phyloP scores from a whole-genome alignment of 2,797 vertebrate species.

The Cossypha dichroa region DNA sequence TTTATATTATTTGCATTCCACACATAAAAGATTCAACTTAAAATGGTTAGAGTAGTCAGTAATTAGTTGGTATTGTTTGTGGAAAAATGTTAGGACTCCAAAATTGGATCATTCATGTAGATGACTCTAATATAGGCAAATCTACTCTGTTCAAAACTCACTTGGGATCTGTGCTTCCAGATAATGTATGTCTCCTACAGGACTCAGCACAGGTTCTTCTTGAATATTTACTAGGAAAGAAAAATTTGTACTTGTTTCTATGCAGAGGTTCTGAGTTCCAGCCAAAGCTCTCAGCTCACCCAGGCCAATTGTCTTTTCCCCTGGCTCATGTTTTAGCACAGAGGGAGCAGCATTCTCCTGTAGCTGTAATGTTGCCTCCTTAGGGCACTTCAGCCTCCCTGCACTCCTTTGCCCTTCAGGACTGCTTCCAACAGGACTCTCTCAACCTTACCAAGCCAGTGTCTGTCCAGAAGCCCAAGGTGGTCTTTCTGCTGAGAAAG shows the following conservation, averaged over 20 bases:
- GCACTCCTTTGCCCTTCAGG: neutral
- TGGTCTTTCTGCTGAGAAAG: neutral
- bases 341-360: neutral
- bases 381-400: neutral
- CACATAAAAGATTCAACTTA: neutral
- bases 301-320: neutral
- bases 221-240: neutral
- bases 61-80: neutral
- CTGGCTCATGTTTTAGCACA: neutral
- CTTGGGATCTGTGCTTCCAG: neutral
- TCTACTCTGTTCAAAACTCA: neutral
- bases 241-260: neutral
- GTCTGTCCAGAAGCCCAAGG: neutral
- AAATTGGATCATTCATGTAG: neutral
- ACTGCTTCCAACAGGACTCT: neutral
- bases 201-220: neutral
- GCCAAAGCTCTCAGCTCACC: rapidly evolving
- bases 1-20: neutral
- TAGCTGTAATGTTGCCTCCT: neutral
- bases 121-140: neutral
- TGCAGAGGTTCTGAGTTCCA: neutral
- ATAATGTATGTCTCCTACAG: neutral
- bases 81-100: neutral
- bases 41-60: neutral
- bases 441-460: too few relatives aligned